These are phyloP conservation scores for Zaprionus lachaisei DNA, from an alignment of 1,140 invertebrate genomes.

Conservation along the genomic window DNA sequence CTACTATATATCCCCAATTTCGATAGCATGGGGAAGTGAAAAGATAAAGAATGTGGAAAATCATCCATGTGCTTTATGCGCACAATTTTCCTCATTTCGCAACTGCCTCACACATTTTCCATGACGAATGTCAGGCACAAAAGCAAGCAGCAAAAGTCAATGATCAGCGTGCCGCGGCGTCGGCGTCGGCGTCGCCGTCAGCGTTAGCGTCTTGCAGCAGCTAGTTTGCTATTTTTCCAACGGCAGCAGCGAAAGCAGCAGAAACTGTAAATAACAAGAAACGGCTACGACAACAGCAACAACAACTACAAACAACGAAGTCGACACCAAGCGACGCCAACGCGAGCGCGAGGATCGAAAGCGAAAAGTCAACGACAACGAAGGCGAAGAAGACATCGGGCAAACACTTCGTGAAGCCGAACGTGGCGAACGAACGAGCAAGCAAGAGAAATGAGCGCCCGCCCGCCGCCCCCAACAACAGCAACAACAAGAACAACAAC, in stretches of 20 bases:
- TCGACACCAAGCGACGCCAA: slow-evolving; percentile 20
- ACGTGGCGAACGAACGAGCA: slow-evolving; percentile 30
- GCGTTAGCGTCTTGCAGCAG: slow-evolving; percentile 43
- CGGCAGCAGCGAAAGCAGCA: slow-evolving; percentile 79
- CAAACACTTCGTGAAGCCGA: slow-evolving; percentile 47
- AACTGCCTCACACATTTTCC: slow-evolving; percentile 63
- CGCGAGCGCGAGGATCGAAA: slow-evolving; percentile 53
- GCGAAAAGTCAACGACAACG: slow-evolving; percentile 68
- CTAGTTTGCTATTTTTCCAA: slow-evolving; percentile 75
- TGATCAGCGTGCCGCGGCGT: slow-evolving; percentile 57
- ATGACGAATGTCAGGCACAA: slow-evolving; percentile 73
- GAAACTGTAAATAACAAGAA: slow-evolving; percentile 82
- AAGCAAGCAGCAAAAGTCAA: slow-evolving; percentile 78
- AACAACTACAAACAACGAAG: slow-evolving; percentile 16
- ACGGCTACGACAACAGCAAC: slow-evolving; percentile 56
- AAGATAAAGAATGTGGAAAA: slow-evolving; percentile 20
- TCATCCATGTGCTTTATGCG: slow-evolving; percentile 24
- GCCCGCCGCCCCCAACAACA: slow-evolving; percentile 36
- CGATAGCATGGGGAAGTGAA: neutral
- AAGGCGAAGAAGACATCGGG: slow-evolving; percentile 37
- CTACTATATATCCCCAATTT: neutral
- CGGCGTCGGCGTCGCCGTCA: slow-evolving; percentile 25
- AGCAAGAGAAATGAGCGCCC: slow-evolving; percentile 31
- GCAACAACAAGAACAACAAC: neutral
- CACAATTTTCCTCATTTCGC: slow-evolving; percentile 55